phyloP scores from a whole-genome alignment of 1,140 invertebrate genomes.

The Drosophila dunni region DNA sequence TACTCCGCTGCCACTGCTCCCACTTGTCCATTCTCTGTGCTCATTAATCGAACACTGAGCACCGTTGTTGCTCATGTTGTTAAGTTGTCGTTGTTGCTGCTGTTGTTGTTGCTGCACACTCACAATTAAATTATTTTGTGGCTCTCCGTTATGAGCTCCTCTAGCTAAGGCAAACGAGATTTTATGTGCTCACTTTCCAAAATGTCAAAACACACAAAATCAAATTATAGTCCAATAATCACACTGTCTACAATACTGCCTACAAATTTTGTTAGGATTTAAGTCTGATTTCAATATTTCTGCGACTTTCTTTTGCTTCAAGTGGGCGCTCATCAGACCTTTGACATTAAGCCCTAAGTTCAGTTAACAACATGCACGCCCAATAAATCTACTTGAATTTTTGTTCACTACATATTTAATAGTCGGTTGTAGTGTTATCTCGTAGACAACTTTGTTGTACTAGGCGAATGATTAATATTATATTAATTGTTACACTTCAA shows the following conservation, averaged over 20 bases:
- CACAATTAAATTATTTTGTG: slow-evolving; percentile 43
- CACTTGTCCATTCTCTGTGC: slow-evolving; percentile 6
- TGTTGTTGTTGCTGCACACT: slow-evolving; percentile 31
- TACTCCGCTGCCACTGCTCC: slow-evolving; percentile 23
- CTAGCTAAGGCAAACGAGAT: slow-evolving; percentile 75
- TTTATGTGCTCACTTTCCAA: slow-evolving; percentile 70
- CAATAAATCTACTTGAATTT: background rate
- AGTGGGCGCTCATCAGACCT: slow-evolving; percentile 10
- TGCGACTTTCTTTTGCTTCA: slow-evolving; percentile 5
- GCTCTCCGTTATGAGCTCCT: slow-evolving; percentile 38
- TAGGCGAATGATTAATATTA: slow-evolving; percentile 25
- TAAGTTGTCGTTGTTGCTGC: slow-evolving; percentile 1
- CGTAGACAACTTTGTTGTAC: slow-evolving; percentile 16
- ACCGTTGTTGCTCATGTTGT: slow-evolving; percentile 46
- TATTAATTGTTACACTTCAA: slow-evolving; percentile 24
- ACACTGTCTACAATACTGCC: background rate
- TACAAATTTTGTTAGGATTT: slow-evolving; percentile 13
- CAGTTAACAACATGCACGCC: slow-evolving; percentile 4
- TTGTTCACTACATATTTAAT: background rate
- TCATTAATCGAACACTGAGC: slow-evolving; percentile 46
- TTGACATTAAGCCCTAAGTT: slow-evolving; percentile 16
- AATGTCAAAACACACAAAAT: slow-evolving; percentile 59
- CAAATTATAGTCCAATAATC: slow-evolving; percentile 13
- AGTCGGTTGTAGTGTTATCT: background rate
- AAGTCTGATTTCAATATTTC: slow-evolving; percentile 12